Percentiles rank a stretch among this genome's conserved stretches.
Conservation (phyloP, 2,113 vertebrate species). For the Albula glossodonta region DNA sequence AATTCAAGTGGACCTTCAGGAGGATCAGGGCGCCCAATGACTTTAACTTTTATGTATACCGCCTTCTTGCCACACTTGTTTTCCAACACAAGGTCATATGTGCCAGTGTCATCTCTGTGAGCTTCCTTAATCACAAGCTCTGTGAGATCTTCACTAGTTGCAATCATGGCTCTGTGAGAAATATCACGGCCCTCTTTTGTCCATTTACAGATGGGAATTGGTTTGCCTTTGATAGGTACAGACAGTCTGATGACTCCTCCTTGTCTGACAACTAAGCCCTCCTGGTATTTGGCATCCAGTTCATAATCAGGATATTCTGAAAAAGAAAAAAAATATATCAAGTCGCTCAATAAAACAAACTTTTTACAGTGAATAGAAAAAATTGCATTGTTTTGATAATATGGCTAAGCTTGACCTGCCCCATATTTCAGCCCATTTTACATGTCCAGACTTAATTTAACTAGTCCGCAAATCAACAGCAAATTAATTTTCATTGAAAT, state of each 20-base stretch:
- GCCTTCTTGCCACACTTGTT: conserved; percentile 97
- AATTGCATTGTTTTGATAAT: no score
- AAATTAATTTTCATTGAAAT: no score
- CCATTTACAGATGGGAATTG: conserved; percentile 93
- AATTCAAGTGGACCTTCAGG: conserved; percentile 97
- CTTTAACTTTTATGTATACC: conserved; percentile 94
- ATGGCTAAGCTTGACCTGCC: no score
- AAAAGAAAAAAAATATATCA: conserved; percentile 27
- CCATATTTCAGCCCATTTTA: no score
- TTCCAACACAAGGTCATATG: conserved; percentile 91
- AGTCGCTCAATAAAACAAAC: background rate
- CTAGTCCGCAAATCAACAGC: no score
- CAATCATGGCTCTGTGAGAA: conserved; percentile 94
- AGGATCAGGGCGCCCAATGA: conserved; percentile 90
- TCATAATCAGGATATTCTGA: conserved; percentile 94
- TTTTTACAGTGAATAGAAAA: no score
- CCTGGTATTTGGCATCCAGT: conserved; percentile 87
- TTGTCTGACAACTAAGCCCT: conserved; percentile 91
- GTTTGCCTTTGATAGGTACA: conserved; percentile 96
- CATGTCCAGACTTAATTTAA: no score
- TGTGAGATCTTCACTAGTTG: conserved; percentile 88
- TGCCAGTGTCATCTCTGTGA: conserved; percentile 92
- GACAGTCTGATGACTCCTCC: conserved; percentile 90
- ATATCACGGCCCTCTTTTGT: conserved; percentile 97
- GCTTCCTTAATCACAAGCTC: conserved; percentile 97